phyloP scores from a whole-genome alignment of 1,140 invertebrate genomes.

The Cydia pomonella region DNA sequence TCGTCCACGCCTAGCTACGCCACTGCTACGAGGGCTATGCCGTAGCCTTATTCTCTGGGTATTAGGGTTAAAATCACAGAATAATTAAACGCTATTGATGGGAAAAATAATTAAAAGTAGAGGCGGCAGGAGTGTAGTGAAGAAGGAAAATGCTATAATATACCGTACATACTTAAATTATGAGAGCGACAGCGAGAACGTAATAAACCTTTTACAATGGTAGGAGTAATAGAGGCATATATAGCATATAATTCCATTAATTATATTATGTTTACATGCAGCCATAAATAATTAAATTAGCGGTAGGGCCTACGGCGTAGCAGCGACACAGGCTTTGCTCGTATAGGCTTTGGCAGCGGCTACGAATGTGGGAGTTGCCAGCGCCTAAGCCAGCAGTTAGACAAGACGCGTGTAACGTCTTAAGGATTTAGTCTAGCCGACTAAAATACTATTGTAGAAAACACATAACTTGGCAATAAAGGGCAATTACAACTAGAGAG shows the following conservation, averaged over 20 bases:
- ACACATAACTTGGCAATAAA: background rate
- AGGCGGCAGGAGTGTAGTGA: too few relatives aligned
- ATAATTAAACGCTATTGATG: too few relatives aligned
- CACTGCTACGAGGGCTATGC: too few relatives aligned
- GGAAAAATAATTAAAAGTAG: too few relatives aligned
- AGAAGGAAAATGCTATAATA: too few relatives aligned
- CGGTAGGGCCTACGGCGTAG: conserved; percentile 55
- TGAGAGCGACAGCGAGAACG: too few relatives aligned
- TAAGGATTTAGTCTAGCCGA: background rate
- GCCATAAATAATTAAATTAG: conserved; percentile 45
- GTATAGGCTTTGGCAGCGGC: conserved; percentile 70
- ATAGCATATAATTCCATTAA: background rate
- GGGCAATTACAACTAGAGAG: too few relatives aligned
- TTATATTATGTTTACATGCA: conserved; percentile 17
- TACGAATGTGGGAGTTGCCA: conserved; percentile 71
- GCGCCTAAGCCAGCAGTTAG: conserved; percentile 50
- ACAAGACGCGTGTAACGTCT: conserved; percentile 22
- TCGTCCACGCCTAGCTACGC: too few relatives aligned
- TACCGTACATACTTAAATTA: too few relatives aligned
- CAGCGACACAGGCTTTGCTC: conserved; percentile 60
- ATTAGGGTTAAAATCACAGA: too few relatives aligned
- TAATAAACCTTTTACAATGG: too few relatives aligned
- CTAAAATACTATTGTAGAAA: background rate
- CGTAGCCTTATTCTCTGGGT: too few relatives aligned
- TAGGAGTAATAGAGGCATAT: background rate